Evolutionary conservation across 1,140 invertebrate genomes (phyloP).

Genomic region (Bombus superbus): DNA sequence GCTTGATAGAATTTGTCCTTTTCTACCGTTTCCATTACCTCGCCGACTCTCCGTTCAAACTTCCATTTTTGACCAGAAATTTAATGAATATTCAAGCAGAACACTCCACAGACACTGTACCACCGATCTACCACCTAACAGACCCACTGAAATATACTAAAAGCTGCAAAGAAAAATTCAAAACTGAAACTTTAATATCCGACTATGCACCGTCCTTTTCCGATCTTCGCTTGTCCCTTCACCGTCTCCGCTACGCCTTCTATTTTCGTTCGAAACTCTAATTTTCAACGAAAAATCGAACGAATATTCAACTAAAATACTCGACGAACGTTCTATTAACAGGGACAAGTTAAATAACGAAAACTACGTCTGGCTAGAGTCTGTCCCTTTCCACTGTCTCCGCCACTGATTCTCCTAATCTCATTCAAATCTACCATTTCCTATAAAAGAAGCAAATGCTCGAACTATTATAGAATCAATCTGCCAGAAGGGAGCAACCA

Average conservation of each 20-base stretch:
- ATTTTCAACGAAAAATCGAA: background rate
- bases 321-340: background rate
- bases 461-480: background rate
- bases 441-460: too few species aligned
- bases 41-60: background rate
- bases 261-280: background rate
- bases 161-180: too few species aligned
- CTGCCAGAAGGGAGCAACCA: background rate
- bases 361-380: background rate
- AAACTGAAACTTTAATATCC: too few species aligned
- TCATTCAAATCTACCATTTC: too few species aligned
- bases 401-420: too few species aligned
- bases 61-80: background rate
- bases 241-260: background rate
- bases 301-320: background rate
- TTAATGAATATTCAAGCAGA: background rate
- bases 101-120: background rate
- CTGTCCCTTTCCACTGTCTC: too few species aligned
- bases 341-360: background rate
- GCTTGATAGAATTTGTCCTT: background rate
- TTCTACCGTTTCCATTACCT: background rate
- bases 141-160: too few species aligned
- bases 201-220: background rate
- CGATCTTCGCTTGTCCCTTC: too few species aligned
- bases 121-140: background rate